These are phyloP conservation scores for Acleris cristana DNA, from an alignment of 2,888 invertebrate species.

Conservation along the genomic window DNA sequence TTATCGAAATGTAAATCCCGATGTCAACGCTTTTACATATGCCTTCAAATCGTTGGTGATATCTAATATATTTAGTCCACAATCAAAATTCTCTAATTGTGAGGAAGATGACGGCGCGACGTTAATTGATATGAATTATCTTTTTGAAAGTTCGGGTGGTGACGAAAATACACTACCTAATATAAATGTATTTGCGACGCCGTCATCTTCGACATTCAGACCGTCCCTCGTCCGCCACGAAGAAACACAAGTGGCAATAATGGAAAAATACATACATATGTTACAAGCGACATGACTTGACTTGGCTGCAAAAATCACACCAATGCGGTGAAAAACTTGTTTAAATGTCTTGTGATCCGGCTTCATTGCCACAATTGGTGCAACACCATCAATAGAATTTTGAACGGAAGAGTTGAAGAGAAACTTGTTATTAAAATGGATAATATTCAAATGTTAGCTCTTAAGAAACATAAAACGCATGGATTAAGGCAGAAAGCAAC, in stretches of 20 bases:
- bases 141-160: background rate
- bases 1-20: conserved; percentile 43
- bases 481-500: too few species aligned
- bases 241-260: background rate
- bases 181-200: background rate
- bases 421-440: too few species aligned
- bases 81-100: conserved; percentile 34
- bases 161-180: conserved; percentile 1
- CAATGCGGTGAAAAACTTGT: too few species aligned
- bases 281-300: background rate
- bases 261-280: background rate
- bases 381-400: background rate
- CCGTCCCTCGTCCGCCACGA: background rate
- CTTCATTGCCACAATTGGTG: background rate
- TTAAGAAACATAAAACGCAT: too few species aligned
- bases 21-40: conserved; percentile 40
- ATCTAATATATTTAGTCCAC: conserved; percentile 37
- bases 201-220: background rate
- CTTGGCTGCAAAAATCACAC: background rate
- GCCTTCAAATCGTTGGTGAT: conserved; percentile 42
- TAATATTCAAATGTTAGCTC: too few species aligned
- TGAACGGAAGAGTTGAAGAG: too few species aligned
- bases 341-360: background rate
- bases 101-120: conserved; percentile 15
- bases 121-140: conserved; percentile 6